These are phyloP conservation scores for Gymnothorax reevesii DNA, from an alignment of 2,797 vertebrate genomes.

Conservation along the genomic window DNA sequence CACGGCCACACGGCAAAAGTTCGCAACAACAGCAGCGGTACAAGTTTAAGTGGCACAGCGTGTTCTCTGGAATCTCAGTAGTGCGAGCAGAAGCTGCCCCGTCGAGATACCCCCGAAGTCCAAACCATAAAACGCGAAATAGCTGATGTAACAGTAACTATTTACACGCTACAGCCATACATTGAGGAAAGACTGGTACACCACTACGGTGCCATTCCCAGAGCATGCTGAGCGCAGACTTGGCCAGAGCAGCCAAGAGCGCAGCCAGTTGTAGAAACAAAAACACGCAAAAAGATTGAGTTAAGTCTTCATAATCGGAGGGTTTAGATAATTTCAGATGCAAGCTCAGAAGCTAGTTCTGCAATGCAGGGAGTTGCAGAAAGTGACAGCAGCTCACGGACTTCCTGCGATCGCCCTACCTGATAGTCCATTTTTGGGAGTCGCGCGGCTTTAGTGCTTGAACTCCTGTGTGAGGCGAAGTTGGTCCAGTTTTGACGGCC, in stretches of 20 bases:
- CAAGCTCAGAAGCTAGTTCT: not conserved
- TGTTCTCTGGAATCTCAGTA: not conserved
- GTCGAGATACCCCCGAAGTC: not conserved
- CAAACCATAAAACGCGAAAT: conserved; percentile 6
- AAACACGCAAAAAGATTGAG: not conserved
- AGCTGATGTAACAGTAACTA: conserved; percentile 26
- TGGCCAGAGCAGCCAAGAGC: not conserved
- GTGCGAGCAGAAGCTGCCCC: not conserved
- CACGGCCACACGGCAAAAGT: not conserved
- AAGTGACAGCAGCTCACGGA: not conserved
- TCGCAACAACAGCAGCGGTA: not conserved
- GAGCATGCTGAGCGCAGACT: not conserved
- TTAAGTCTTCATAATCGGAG: not conserved
- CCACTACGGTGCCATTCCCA: not conserved
- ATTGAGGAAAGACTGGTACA: not conserved
- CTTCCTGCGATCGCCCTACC: conserved; percentile 47
- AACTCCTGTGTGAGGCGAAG: conserved; percentile 40
- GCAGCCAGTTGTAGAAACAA: not conserved
- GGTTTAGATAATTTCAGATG: not conserved
- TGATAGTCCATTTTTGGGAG: conserved; percentile 74
- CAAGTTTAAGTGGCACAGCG: not conserved
- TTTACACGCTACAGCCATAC: not conserved
- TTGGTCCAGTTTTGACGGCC: conserved; percentile 19
- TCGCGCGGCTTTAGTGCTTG: conserved; percentile 63
- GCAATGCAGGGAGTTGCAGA: not conserved